Conservation (phyloP, 2,113 vertebrate species). For the Carassius carassius region DNA sequence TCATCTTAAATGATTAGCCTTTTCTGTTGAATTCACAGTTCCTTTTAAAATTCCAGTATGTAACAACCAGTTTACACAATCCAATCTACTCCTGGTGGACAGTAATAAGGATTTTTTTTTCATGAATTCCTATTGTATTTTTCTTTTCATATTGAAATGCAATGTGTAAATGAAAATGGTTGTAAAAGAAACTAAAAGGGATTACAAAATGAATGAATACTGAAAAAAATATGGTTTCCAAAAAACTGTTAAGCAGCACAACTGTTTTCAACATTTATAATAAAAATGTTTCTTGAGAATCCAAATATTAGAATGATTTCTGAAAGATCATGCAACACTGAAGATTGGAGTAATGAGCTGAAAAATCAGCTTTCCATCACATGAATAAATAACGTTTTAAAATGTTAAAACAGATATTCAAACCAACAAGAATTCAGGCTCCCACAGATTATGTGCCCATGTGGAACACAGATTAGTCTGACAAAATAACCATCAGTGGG, state of each 20-base stretch:
- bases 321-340: background rate
- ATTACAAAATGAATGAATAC: background rate
- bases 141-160: too few species aligned
- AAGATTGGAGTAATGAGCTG: background rate
- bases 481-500: too few species aligned
- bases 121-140: too few species aligned
- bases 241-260: background rate
- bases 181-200: background rate
- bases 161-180: background rate
- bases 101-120: background rate
- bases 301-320: background rate
- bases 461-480: too few species aligned
- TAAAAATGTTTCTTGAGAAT: background rate
- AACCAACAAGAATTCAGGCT: too few species aligned
- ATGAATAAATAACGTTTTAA: background rate
- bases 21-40: background rate
- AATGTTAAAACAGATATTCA: too few species aligned
- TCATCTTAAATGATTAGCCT: background rate
- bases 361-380: background rate
- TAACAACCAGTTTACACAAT: background rate
- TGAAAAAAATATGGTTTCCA: background rate
- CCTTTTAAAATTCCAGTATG: background rate
- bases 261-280: background rate
- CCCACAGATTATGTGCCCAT: too few species aligned
- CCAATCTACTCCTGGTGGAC: background rate